These are phyloP conservation scores for Poliocrania exsul DNA, from an alignment of 2,797 vertebrate species.

Conservation along the genomic window DNA sequence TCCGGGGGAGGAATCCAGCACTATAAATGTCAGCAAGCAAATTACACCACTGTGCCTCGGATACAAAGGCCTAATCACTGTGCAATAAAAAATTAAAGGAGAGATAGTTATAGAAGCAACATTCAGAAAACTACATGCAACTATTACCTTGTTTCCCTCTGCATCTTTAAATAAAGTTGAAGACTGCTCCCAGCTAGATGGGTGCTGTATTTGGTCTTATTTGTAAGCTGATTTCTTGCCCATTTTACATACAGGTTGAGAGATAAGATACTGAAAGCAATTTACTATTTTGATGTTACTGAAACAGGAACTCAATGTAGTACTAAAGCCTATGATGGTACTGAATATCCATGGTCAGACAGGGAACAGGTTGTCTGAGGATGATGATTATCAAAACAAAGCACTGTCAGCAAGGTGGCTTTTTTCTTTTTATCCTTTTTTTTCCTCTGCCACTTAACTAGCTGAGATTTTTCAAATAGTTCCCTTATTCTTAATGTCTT, in stretches of 20 bases:
- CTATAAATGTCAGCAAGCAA: slow-evolving; percentile 52
- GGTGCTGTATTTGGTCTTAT: neutral
- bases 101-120: neutral
- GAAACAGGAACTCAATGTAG: neutral
- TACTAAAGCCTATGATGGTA: neutral
- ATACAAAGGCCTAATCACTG: slow-evolving; percentile 3
- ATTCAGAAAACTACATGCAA: neutral
- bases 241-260: neutral
- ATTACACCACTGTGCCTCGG: slow-evolving; percentile 2
- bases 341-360: slow-evolving; percentile 26
- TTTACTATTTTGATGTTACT: slow-evolving; percentile 9
- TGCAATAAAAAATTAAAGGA: slow-evolving; percentile 6
- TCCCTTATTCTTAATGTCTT: neutral
- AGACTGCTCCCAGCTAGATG: neutral
- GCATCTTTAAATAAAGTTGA: neutral
- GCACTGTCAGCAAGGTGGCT: neutral
- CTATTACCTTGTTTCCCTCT: neutral
- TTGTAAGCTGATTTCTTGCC: neutral
- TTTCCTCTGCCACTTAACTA: neutral
- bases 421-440: neutral
- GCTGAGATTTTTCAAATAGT: neutral
- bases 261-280: slow-evolving; percentile 21
- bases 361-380: neutral
- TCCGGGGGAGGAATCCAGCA: slow-evolving; percentile 12
- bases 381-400: slow-evolving; percentile 18